Percentiles rank a stretch among this genome's conserved stretches.
Evolutionary conservation across 2,888 invertebrate genomes (phyloP).

Genomic region (Nezara viridula): DNA sequence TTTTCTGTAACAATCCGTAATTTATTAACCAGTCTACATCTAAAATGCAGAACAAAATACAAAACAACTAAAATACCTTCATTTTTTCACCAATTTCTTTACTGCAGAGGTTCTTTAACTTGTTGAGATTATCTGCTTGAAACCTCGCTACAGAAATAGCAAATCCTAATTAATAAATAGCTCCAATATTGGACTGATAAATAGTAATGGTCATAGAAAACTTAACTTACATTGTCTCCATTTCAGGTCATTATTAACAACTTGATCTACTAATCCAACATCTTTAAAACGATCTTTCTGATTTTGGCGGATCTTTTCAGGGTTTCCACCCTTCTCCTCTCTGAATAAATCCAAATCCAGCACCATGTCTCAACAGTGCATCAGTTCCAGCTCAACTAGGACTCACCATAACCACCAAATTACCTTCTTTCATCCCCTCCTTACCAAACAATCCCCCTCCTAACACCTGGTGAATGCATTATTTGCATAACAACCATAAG

Average conservation of each 20-base stretch:
- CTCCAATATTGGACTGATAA: not conserved
- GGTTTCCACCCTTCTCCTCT: slow-evolving; percentile 94
- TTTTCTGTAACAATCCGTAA: slow-evolving; percentile 69
- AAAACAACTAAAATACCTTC: slow-evolving; percentile 74
- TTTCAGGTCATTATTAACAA: slow-evolving; percentile 87
- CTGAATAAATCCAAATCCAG: slow-evolving; percentile 97
- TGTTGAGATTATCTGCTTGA: slow-evolving; percentile 94
- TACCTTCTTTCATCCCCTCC: slow-evolving; percentile 16
- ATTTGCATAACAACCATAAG: not conserved
- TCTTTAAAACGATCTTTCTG: slow-evolving; percentile 95
- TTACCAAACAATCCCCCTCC: not conserved
- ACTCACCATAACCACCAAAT: not conserved
- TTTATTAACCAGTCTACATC: not conserved
- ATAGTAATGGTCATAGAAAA: not conserved
- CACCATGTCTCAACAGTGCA: slow-evolving; percentile 78
- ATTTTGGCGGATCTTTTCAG: slow-evolving; percentile 90
- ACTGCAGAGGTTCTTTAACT: slow-evolving; percentile 95
- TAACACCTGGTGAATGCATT: slow-evolving; percentile 21
- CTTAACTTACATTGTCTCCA: slow-evolving; percentile 82
- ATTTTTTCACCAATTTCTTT: slow-evolving; percentile 98
- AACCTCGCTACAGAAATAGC: slow-evolving; percentile 74
- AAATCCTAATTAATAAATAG: not conserved
- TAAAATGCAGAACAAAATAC: not conserved
- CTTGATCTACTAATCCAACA: slow-evolving; percentile 89
- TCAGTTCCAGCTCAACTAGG: not conserved